Evolutionary conservation across 1,140 invertebrate species (phyloP).

Genomic region (Whitmania pigra): DNA sequence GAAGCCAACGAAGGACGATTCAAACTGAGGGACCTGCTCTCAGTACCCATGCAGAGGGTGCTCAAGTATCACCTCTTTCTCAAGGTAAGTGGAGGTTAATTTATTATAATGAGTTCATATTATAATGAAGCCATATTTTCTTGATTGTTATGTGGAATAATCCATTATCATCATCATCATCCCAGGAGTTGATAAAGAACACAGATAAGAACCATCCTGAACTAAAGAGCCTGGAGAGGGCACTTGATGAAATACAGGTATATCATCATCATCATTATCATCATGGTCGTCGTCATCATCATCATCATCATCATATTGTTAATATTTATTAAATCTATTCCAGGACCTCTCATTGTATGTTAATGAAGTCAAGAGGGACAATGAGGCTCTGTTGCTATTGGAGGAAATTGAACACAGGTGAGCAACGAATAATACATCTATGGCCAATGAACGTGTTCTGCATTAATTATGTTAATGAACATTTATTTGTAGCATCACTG

Average conservation of each 20-base stretch:
- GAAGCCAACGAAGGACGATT: conserved; percentile 88
- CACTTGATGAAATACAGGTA: conserved; percentile 82
- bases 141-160: too few species aligned
- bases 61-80: conserved; percentile 86
- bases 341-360: conserved; percentile 85
- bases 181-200: conserved; percentile 76
- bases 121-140: too few species aligned
- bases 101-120: not conserved
- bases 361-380: conserved; percentile 95
- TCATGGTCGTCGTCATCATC: not conserved
- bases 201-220: conserved; percentile 55
- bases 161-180: conserved; percentile 2
- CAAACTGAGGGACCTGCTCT: conserved; percentile 79
- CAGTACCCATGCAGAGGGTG: conserved; percentile 93
- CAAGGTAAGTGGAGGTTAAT: conserved; percentile 32
- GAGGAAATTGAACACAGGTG: conserved; percentile 63
- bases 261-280: conserved; percentile 7
- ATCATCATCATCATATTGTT: too few species aligned
- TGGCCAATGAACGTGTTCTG: too few species aligned
- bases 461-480: too few species aligned
- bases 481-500: conserved; percentile 47
- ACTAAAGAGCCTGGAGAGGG: conserved; percentile 63
- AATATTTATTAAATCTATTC: conserved; percentile 9
- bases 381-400: conserved; percentile 78
- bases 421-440: too few species aligned